Base-by-base conservation (phyloP, 2,797 vertebrate species). In the Ceryle rudis region DNA sequence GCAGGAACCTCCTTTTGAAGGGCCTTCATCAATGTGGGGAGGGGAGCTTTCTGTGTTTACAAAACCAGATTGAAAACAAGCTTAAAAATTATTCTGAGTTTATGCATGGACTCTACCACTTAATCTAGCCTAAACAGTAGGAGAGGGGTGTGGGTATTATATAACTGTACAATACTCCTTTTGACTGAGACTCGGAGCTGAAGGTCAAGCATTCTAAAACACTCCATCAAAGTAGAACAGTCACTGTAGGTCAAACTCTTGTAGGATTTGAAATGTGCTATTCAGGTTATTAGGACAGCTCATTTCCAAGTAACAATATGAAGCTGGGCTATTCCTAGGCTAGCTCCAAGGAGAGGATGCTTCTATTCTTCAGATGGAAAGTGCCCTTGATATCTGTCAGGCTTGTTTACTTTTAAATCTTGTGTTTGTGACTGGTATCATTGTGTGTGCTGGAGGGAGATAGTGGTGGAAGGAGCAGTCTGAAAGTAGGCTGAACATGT, bases 241-340 rank as follows among this genome's bases (percentile, higher is more conserved):
- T 28, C 73, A 18, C 15, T 89, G n/a, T 65, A 92, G 47, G 57
- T 69, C 15, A 18, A 35, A 96, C 81, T 95, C 93, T 90, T 74
- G 35, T 69, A 80, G 72, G 94, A 93, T 93, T 92, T 95, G 35
- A 85, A 78, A 77, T 73, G 28, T 1, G 19, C 37, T 94, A 77
- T 82, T 82, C 89, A 57, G 78, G 71, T 95, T 95, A 93, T 66
- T 71, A 82, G 90, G 54, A 92, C 81, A 96, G 77, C 39, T 89
- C 8, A 37, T 71, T 94, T 90, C 61, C 52, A 93, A 81, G 54
- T 80, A 82, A 55, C 17, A 82, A 2, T 72, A 85, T 6, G 52
- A 95, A 79, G 5, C 51, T 12, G 17, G 54, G 67, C 60, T 89
- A 64, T 71, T 95, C 83, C 80, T 74, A 91, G 67, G 47, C 44